Evolutionary conservation across 2,888 invertebrate species (phyloP), one percentile per base, ranked within the genome.

Genomic region (Electrophaes corylata): DNA sequence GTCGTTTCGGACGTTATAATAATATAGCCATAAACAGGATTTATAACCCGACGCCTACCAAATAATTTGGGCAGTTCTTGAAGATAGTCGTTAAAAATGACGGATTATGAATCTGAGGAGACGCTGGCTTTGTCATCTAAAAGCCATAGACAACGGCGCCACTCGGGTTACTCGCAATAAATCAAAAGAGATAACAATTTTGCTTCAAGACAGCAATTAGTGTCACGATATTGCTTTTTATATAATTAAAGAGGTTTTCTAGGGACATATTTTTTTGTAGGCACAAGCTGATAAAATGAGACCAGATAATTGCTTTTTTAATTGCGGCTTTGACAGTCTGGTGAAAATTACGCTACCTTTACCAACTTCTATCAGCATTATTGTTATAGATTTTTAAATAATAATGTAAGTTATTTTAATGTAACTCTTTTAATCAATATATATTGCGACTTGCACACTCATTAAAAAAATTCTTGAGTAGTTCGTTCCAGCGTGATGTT

Each of bases 141-240:
- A 20, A 23, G 37, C 16, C 37, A 49, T 40, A 51, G 35, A 40
- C 31, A 46, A 40, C 46, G n/a, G 29, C 29, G 31, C 33, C 14
- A 11, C 48, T 49, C 37, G 12, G 33, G 23, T 55, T 49, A 55
- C 48, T 35, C 37, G 40, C 52, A 69, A 74, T 76, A 74, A 76
- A 78, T 77, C 69, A 73, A 62, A 57, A 60, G 56, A 61, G 65
- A 70, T 71, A 72, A 73, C 69, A 70, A 68, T 73, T 29, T 72
- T 66, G 66, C 67, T 65, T 71, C 67, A 65, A 60, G 64, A 64
- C 58, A 65, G 63, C 73, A 75, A 78, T 79, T 75, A 71, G 69
- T 71, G 79, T 74, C 64, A 57, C 56, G 57, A 62, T 66, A 73
- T 10, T 74, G 70, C 53, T 71, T 73, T 73, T 49, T 71, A 69